phyloP scores from a whole-genome alignment of 1,140 invertebrate genomes.

The Orchestia grillus region DNA sequence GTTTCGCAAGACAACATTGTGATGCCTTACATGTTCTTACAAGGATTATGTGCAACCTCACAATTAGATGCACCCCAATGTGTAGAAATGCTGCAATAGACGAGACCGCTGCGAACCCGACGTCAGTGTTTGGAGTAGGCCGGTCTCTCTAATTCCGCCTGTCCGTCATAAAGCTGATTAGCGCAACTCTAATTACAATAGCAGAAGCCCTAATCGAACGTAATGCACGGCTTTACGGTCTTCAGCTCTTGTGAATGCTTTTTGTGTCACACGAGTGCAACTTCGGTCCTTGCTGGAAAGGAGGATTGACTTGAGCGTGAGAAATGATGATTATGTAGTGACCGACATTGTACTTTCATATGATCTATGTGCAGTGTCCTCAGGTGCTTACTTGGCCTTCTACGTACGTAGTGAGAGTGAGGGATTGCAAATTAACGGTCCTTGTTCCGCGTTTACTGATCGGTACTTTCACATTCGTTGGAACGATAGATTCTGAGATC shows the following conservation, averaged over 20 bases:
- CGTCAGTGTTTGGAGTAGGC: neutral
- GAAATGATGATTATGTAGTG: neutral
- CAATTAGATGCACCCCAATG: neutral
- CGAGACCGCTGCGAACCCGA: neutral
- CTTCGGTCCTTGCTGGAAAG: neutral
- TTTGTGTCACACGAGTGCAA: neutral
- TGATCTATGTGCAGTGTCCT: neutral
- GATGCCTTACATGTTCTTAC: neutral
- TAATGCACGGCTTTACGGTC: constrained; percentile 1
- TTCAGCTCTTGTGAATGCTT: neutral
- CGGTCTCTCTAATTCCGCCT: neutral
- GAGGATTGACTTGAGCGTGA: neutral
- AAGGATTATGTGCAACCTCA: neutral
- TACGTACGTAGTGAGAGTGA: neutral
- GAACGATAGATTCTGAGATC: neutral
- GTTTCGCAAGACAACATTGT: neutral
- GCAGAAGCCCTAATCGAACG: constrained; percentile 13
- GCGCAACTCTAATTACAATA: constrained; percentile 20
- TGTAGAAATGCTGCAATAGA: neutral
- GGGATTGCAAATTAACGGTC: neutral
- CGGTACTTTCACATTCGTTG: neutral
- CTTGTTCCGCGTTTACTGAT: neutral
- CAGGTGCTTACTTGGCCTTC: neutral
- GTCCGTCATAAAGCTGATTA: constrained; percentile 19
- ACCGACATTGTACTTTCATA: neutral